Conservation (phyloP, 92 coral and sea anemone species). For the Zoanthus sansibaricus region DNA sequence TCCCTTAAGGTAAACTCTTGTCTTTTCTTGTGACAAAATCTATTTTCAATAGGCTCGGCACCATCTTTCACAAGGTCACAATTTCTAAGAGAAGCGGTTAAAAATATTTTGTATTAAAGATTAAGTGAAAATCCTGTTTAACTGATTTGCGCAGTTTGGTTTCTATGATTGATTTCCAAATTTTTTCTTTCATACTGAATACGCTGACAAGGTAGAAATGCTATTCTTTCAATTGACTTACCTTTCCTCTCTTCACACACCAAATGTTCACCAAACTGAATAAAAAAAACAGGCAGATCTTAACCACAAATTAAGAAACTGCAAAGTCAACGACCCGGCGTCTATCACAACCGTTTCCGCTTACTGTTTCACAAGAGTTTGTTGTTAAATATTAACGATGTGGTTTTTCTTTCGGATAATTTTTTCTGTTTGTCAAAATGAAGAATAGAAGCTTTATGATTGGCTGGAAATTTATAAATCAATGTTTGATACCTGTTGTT, state of each 20-base stretch:
- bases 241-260: background rate
- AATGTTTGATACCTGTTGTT: background rate
- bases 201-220: too few relatives aligned
- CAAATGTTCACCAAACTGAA: background rate
- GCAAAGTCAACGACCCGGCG: background rate
- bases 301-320: background rate
- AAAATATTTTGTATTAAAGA: too few relatives aligned
- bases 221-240: too few relatives aligned
- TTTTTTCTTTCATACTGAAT: too few relatives aligned
- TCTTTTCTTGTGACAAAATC: too few relatives aligned
- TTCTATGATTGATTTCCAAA: too few relatives aligned
- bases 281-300: background rate
- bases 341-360: background rate
- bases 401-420: background rate
- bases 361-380: background rate
- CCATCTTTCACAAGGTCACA: too few relatives aligned
- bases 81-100: too few relatives aligned
- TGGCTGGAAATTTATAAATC: background rate
- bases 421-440: conserved; percentile 18
- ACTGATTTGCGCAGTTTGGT: too few relatives aligned
- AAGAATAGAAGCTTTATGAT: background rate
- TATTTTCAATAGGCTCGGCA: too few relatives aligned
- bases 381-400: background rate
- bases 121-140: too few relatives aligned
- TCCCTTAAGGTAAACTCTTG: too few relatives aligned